Conservation (phyloP, 2,797 vertebrate genomes). For the Crenichthys baileyi region DNA sequence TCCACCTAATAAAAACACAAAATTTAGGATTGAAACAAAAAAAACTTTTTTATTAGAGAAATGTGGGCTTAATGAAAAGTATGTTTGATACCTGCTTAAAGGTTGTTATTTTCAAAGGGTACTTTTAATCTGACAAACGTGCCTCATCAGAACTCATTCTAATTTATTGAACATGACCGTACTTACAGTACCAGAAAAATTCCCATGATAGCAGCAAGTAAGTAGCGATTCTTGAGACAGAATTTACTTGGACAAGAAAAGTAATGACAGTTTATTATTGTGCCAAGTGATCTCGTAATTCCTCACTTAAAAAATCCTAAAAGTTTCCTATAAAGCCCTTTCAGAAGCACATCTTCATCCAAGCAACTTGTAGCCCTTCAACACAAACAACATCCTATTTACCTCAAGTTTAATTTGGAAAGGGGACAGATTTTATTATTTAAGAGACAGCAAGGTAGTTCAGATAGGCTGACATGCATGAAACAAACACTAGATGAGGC, state of each 20-base stretch:
- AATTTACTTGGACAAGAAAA: neutral
- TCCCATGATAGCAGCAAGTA: too few relatives aligned
- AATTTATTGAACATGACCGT: too few relatives aligned
- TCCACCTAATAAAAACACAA: too few relatives aligned
- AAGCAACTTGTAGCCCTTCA: neutral
- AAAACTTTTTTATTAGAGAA: too few relatives aligned
- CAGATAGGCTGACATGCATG: conserved; percentile 43
- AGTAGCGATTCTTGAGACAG: neutral
- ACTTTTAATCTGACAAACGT: too few relatives aligned
- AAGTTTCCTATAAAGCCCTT: conserved; percentile 1
- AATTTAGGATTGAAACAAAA: too few relatives aligned
- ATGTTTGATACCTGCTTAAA: too few relatives aligned
- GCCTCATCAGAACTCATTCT: too few relatives aligned
- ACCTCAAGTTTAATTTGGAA: conserved; percentile 21
- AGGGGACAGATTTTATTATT: conserved; percentile 2
- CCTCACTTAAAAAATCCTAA: neutral
- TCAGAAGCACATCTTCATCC: neutral
- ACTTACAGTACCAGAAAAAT: too few relatives aligned
- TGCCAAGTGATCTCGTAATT: neutral
- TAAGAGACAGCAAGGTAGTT: conserved; percentile 21
- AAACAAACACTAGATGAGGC: conserved; percentile 61
- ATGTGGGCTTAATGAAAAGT: too few relatives aligned
- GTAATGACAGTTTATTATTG: neutral
- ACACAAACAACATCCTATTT: conserved; percentile 23
- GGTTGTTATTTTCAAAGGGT: too few relatives aligned